Evolutionary conservation across 2,113 vertebrate genomes (phyloP), one percentile per base, ranked within the genome.

Genomic region (Himantopus leucocephalus): DNA sequence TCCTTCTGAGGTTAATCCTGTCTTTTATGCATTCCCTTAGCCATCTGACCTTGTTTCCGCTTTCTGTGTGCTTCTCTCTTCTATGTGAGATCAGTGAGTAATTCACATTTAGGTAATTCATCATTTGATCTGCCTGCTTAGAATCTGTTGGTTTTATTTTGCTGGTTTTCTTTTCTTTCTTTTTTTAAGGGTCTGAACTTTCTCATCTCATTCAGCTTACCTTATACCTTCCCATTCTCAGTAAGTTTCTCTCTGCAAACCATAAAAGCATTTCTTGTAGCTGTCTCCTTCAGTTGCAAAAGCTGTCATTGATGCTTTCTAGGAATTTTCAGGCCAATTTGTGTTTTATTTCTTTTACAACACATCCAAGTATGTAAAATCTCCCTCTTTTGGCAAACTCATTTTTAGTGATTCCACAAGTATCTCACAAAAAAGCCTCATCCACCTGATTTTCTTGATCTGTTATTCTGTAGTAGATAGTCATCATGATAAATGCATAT

Each of bases 401-500:
- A 1, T 34, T 75, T 75, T 64, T 85, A 86, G 70, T 55, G 60
- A 85, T 82, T 84, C 41, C 78, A 52, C n/a, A 29, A 9, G 14
- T 15, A 43, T 55, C 37, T 77, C 64, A 18, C 32, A 39, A 81
- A 83, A 56, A 67, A 63, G 3, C 41, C 64, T 85, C 26, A 27
- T 63, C 60, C 76, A 39, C 55, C 52, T 41, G 12, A 76, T 92
- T 83, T 80, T 62, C 89, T 37, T 78, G 15, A 59, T 72, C 56
- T 92, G 34, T 14, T 71, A 48, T 95, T 95, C 80, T 82, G 53
- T n/a, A 78, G 48, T 8, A 75, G 93, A 72, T 79, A 60, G 73
- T 81, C 91, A 93, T 82, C 39, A 43, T 95, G 93, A 96, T 63
- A 82, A 95, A 96, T 95, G 90, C 58, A 5, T 48, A 2, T 72